These are phyloP conservation scores for Agelaius phoeniceus DNA, from an alignment of 2,113 vertebrate genomes.

Conservation along the genomic window DNA sequence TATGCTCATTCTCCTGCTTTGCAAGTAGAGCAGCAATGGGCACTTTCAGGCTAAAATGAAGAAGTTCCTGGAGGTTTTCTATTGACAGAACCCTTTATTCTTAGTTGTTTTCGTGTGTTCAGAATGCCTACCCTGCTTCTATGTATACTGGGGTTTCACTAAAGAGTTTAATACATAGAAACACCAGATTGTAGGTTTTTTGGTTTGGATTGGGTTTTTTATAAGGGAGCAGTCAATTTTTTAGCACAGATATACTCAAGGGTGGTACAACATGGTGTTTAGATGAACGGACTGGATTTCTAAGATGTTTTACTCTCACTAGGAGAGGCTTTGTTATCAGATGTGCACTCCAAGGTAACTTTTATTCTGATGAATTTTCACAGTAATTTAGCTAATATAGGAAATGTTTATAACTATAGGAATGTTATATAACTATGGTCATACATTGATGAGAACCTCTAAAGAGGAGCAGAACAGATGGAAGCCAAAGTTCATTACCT, in stretches of 20 bases:
- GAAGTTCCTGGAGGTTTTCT: background rate
- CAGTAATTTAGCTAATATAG: background rate
- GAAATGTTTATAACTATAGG: background rate
- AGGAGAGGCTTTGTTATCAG: background rate
- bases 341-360: background rate
- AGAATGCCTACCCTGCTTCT: background rate
- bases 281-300: background rate
- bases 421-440: background rate
- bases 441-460: background rate
- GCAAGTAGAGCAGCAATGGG: background rate
- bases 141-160: background rate
- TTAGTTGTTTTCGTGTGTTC: accelerated
- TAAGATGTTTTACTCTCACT: background rate
- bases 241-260: background rate
- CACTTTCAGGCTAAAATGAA: background rate
- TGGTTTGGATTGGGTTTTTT: background rate
- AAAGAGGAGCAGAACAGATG: background rate
- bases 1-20: background rate
- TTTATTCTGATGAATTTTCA: background rate
- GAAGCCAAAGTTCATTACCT: background rate
- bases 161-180: background rate
- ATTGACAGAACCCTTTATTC: background rate
- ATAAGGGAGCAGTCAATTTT: background rate
- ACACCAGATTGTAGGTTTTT: background rate
- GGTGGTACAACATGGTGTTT: background rate